Evolutionary conservation across 1,140 invertebrate species (phyloP), one percentile per base, ranked within the genome.

Genomic region (Penaeus indicus): DNA sequence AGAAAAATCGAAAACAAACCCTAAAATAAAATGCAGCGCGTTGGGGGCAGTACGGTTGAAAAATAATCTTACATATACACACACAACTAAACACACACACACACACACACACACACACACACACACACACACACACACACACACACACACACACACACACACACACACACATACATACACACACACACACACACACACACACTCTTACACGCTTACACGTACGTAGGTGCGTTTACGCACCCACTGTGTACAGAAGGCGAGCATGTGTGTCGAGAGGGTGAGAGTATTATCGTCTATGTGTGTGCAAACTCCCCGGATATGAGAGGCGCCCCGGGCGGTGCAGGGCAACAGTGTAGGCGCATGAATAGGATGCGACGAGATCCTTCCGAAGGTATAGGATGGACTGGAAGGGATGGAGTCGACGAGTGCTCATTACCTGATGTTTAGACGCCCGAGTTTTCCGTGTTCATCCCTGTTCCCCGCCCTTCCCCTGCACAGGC

Each of bases 91-190:
- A 67, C 0, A 0, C 64, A 67, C 4, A 67, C 64, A 5, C 64
- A 67, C 64, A 8, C 64, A 5, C 64, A 13, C 64, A 67, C 16
- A 16, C 13, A 19, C 11, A 47, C 47, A 5, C 11, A 5, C 7
- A 47, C 7, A 47, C 11, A 13, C 18, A 69, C 67, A 69, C 67
- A 69, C 67, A 69, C 67, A 69, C 67, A 69, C 67, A 69, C 67
- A 69, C 67, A 69, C 67, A 69, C 67, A 69, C 67, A 69, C 67
- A 69, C 67, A 69, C 67, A 69, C 67, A 69, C 67, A 69, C 67
- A 69, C 67, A 69, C 67, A 69, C 67, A 69, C 67, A 69, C 67
- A 69, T 7, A 69, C 67, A 69, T 7, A 69, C 67, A 69, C 67
- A 69, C 67, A 69, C 67, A 69, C 67, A 72, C 67, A 72, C 67